Percentiles rank a stretch among this genome's conserved stretches.
Conservation (phyloP, 2,888 invertebrate genomes). For the Rhimphoctona megacephalus region DNA sequence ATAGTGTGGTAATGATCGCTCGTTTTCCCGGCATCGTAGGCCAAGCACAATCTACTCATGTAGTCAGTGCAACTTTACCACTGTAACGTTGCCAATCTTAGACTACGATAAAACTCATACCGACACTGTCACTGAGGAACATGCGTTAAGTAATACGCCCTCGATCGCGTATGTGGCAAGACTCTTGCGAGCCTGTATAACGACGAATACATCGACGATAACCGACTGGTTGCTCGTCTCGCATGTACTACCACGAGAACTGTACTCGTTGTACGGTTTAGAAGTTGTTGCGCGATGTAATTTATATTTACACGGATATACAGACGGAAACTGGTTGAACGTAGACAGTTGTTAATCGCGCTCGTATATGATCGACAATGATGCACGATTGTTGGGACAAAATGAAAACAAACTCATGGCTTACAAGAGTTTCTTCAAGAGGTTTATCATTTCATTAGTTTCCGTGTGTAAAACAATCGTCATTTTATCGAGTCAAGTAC, state of each 20-base stretch:
- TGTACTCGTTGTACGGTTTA: conserved; percentile 40
- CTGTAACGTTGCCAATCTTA: conserved; percentile 52
- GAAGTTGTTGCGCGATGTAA: conserved; percentile 62
- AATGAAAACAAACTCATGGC: background rate
- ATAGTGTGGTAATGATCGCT: conserved; percentile 3
- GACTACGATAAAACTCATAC: conserved; percentile 49
- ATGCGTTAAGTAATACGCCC: conserved; percentile 80
- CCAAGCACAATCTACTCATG: conserved; percentile 37
- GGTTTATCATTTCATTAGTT: background rate
- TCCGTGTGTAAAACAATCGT: background rate
- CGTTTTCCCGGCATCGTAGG: conserved; percentile 29
- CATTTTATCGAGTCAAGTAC: background rate
- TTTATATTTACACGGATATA: conserved; percentile 14
- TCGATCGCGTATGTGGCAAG: conserved; percentile 77
- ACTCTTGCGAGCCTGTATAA: conserved; percentile 57
- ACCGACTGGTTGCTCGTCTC: conserved; percentile 67
- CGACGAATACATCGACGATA: conserved; percentile 42
- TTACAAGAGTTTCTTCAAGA: conserved; percentile 1
- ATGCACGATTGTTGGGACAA: conserved; percentile 26
- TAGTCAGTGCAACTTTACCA: conserved; percentile 26
- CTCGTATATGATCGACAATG: conserved; percentile 20
- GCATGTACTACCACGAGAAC: conserved; percentile 38
- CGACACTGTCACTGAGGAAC: conserved; percentile 52
- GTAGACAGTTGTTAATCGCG: conserved; percentile 51
- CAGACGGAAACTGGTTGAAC: conserved; percentile 35